Conservation (phyloP, 2,888 invertebrate species). For the Drosophila paranaensis region DNA sequence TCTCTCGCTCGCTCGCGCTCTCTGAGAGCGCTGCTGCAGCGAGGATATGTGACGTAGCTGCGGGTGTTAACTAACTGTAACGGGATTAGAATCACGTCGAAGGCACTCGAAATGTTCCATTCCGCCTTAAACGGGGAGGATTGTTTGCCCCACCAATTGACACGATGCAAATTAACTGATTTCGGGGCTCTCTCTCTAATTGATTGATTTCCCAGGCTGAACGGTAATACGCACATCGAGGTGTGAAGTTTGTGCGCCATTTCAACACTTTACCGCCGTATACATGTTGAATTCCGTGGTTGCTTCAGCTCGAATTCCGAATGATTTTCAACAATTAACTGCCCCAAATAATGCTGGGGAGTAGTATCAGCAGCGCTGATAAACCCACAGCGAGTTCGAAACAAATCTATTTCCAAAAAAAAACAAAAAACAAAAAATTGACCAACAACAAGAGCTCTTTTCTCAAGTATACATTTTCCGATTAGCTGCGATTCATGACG, state of each 20-base stretch:
- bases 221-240: slow-evolving; percentile 27
- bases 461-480: slow-evolving; percentile 48
- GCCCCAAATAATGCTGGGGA: slow-evolving; percentile 45
- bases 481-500: slow-evolving; percentile 48
- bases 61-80: slow-evolving; percentile 33
- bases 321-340: slow-evolving; percentile 60
- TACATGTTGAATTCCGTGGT: slow-evolving; percentile 50
- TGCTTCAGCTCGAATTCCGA: slow-evolving; percentile 27
- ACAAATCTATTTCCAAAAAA: slow-evolving; percentile 8
- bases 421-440: neutral
- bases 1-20: neutral
- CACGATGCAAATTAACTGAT: slow-evolving; percentile 58
- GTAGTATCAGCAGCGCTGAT: slow-evolving; percentile 18
- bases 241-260: slow-evolving; percentile 27
- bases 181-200: slow-evolving; percentile 56
- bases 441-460: slow-evolving; percentile 16
- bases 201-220: slow-evolving; percentile 57
- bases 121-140: neutral
- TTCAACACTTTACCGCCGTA: slow-evolving; percentile 63
- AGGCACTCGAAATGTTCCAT: slow-evolving; percentile 30
- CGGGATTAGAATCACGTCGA: slow-evolving; percentile 27
- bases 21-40: slow-evolving; percentile 1
- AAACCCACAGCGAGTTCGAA: slow-evolving; percentile 20
- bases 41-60: slow-evolving; percentile 14
- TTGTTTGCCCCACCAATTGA: slow-evolving; percentile 59